Percentiles rank a stretch among this genome's conserved stretches.
phyloP scores from a whole-genome alignment of 2,888 invertebrate genomes.

The Dicyrtoma fusca region DNA sequence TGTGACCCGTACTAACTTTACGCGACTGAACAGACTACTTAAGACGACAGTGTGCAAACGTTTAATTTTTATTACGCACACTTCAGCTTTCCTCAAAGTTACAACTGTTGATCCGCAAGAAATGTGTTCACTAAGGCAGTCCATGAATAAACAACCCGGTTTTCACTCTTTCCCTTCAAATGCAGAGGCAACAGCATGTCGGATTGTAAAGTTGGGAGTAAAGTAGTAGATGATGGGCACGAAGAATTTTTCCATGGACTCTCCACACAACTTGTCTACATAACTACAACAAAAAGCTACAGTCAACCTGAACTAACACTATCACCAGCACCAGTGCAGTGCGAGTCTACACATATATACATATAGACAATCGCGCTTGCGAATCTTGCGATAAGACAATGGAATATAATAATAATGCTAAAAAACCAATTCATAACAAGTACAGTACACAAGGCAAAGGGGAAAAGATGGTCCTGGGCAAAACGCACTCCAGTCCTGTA shows the following conservation, averaged over 20 bases:
- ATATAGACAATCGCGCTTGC: no score
- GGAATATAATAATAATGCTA: no score
- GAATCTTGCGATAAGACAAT: no score
- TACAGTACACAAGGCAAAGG: no score
- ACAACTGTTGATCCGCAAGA: conserved; percentile 22
- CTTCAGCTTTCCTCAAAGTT: conserved; percentile 7
- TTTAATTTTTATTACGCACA: conserved; percentile 14
- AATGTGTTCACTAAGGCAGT: conserved; percentile 14
- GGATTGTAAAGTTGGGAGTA: no score
- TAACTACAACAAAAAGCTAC: background rate
- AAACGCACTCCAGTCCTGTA: no score
- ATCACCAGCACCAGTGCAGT: no score
- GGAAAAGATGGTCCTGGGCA: no score
- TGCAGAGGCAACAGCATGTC: background rate
- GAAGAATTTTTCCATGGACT: conserved; percentile 3
- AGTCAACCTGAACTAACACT: no score
- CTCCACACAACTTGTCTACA: background rate
- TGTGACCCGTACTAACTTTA: no score
- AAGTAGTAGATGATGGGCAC: background rate
- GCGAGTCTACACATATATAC: no score
- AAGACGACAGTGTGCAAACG: conserved; percentile 1
- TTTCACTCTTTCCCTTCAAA: conserved; percentile 2
- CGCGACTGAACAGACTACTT: background rate
- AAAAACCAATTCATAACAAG: no score
- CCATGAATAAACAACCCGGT: conserved; percentile 22